Evolutionary conservation across 2,888 invertebrate genomes (phyloP), one percentile per base, ranked within the genome.

Genomic region (Drosophila mulleri): DNA sequence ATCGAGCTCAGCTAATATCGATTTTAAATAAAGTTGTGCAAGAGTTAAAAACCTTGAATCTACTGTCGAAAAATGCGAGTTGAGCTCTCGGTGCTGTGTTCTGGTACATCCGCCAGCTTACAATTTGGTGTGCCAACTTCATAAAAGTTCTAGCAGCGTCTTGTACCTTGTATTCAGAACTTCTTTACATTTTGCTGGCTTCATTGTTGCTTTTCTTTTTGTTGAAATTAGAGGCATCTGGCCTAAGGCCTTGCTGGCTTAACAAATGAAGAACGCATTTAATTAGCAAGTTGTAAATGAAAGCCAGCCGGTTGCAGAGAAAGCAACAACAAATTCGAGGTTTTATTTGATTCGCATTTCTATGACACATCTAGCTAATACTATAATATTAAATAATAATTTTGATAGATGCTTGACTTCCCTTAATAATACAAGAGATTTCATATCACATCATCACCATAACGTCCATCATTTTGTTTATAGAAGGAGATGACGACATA

Each of bases 191-290:
- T 71, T 67, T 11, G 57, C 23, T 32, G 54, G 47, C 47, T 63
- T 63, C 58, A 32, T 69, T 39, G 54, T 66, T 66, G 42, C 56
- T 71, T 71, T 57, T 42, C 50, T 72, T 50, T 62, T 75, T 67
- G 69, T 71, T 67, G 67, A 72, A 83, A 83, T 74, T 80, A 72
- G 67, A 65, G 72, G 63, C 81, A 74, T 78, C 72, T 75, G 54
- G 50, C 29, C 44, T 12, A 50, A 26, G 39, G 29, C 9, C 16
- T 39, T 45, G 57, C 39, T 44, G 72, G 37, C 56, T 62, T 74
- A 62, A 56, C 67, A 77, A 77, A 67, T 70, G 66, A 67, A 72
- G 75, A 44, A 61, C 50, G 70, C 66, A 71, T 75, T 77, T 60
- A 75, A 74, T 60, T 75, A 50, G 45, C 2, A 18, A 3, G 3